phyloP scores from a whole-genome alignment of 2,797 vertebrate species.

The Sarcoramphus papa region DNA sequence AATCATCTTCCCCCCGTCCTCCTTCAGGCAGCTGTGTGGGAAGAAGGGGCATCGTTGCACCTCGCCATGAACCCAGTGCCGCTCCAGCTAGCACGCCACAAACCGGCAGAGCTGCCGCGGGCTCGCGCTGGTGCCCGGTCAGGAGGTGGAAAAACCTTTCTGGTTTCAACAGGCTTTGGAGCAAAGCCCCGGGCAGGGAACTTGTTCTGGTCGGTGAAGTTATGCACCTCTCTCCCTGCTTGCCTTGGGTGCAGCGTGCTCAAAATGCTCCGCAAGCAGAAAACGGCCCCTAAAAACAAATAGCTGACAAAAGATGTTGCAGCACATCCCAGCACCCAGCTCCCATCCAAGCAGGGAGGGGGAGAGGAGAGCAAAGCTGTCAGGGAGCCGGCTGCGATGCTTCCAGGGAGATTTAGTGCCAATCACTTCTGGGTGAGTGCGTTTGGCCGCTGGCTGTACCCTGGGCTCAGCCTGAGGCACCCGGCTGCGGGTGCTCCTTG shows the following conservation, averaged over 20 bases:
- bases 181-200: background rate
- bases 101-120: background rate
- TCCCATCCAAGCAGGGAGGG: background rate
- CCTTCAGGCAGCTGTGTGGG: background rate
- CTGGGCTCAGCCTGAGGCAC: background rate
- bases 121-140: fast-evolving
- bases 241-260: background rate
- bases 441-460: background rate
- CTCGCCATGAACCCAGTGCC: background rate
- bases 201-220: background rate
- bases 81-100: background rate
- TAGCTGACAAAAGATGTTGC: background rate
- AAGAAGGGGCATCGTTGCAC: background rate
- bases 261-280: background rate
- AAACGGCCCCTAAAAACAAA: background rate
- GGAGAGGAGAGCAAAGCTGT: background rate
- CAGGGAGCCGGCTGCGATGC: fast-evolving
- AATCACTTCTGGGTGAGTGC: fast-evolving
- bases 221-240: background rate
- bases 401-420: background rate
- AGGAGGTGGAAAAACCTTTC: background rate
- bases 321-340: background rate
- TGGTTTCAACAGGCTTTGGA: constrained; percentile 23
- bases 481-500: fast-evolving
- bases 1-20: background rate